These are phyloP conservation scores for Ceyx erithaca DNA, from an alignment of 2,797 vertebrate genomes.

Conservation along the genomic window DNA sequence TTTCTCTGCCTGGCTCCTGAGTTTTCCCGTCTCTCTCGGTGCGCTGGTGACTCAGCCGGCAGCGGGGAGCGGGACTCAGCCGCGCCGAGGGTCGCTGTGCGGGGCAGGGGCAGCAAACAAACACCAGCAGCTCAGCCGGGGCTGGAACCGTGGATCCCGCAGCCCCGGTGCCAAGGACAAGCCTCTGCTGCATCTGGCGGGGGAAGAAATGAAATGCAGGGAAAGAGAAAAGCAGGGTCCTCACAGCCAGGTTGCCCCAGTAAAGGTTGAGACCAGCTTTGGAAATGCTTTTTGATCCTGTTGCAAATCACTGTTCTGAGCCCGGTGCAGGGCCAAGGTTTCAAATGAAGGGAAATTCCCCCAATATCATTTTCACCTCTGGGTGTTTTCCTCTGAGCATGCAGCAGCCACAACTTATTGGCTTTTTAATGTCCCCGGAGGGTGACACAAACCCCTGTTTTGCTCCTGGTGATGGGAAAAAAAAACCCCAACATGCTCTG, in stretches of 20 bases:
- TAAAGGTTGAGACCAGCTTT: neutral
- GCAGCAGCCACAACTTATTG: neutral
- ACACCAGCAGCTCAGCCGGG: rapidly evolving
- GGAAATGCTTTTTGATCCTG: neutral
- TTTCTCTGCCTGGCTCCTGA: neutral
- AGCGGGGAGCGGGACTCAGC: neutral
- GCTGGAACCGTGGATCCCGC: neutral
- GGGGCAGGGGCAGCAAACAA: neutral
- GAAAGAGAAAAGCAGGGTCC: neutral
- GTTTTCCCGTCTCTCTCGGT: neutral
- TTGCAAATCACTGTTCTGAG: rapidly evolving
- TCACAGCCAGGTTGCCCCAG: neutral
- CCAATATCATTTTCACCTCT: neutral
- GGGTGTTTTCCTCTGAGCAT: neutral
- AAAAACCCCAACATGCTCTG: rapidly evolving
- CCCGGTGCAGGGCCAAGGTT: neutral
- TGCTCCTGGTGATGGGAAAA: neutral
- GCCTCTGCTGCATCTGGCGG: neutral
- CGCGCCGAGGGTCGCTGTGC: rapidly evolving
- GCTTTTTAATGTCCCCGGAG: neutral
- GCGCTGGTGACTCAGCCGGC: neutral
- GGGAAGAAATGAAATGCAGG: neutral
- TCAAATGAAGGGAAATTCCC: neutral
- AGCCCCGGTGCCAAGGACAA: neutral
- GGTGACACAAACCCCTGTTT: neutral